phyloP scores from a whole-genome alignment of 2,888 invertebrate species.

The Andrena flavipes region DNA sequence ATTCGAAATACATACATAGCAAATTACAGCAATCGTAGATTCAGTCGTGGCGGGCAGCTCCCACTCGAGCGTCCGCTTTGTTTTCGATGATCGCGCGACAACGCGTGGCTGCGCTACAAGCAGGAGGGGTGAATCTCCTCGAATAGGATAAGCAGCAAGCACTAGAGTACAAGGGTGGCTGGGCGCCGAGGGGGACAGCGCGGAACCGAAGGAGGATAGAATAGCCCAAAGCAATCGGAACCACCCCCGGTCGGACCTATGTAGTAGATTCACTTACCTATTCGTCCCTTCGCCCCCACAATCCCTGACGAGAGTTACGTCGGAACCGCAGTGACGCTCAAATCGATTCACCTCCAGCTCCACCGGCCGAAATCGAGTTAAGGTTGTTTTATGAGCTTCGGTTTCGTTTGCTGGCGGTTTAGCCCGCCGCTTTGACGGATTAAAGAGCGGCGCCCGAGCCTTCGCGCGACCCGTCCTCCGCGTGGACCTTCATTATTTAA shows the following conservation, averaged over 20 bases:
- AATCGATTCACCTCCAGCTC: conserved; percentile 46
- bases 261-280: conserved; percentile 80
- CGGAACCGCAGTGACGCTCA: conserved; percentile 64
- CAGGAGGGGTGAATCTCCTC: conserved; percentile 33
- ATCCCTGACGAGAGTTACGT: conserved; percentile 66
- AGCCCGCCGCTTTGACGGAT: conserved; percentile 33
- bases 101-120: conserved; percentile 30
- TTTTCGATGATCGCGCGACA: conserved; percentile 50
- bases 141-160: conserved; percentile 56
- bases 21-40: no score
- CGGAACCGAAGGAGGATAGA: conserved; percentile 70
- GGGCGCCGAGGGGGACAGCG: conserved; percentile 21
- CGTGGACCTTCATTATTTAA: conserved; percentile 12
- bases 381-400: conserved; percentile 51
- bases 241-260: conserved; percentile 74
- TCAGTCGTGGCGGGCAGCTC: background rate
- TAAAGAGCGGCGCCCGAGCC: conserved; percentile 8
- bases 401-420: conserved; percentile 43
- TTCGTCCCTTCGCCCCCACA: conserved; percentile 64
- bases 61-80: conserved; percentile 37
- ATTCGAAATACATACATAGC: no score
- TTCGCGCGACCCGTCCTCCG: background rate
- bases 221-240: conserved; percentile 79
- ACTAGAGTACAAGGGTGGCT: conserved; percentile 18
- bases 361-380: conserved; percentile 45